Percentiles rank a stretch among this genome's conserved stretches.
These are phyloP conservation scores for Cylas formicarius DNA, from an alignment of 1,140 invertebrate genomes.

Conservation along the genomic window DNA sequence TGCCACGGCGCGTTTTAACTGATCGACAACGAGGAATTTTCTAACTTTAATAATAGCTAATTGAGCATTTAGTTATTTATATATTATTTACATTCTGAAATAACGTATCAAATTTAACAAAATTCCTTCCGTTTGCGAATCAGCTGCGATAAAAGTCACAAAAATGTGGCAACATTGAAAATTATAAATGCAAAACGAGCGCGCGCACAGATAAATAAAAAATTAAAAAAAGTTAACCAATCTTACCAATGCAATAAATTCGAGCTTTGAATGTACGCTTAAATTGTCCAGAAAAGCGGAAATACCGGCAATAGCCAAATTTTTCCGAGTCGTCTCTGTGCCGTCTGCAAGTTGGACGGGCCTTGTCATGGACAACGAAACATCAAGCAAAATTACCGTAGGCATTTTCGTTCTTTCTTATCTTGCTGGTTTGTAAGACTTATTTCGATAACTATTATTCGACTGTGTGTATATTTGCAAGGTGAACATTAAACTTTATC, in stretches of 20 bases:
- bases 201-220: neutral
- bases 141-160: no score
- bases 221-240: conserved; percentile 6
- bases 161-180: conserved; percentile 3
- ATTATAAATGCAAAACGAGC: no score
- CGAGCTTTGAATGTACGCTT: conserved; percentile 71
- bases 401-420: conserved; percentile 68
- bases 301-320: conserved; percentile 77
- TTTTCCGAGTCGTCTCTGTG: conserved; percentile 53
- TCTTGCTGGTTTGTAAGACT: no score
- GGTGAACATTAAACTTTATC: no score
- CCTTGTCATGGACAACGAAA: conserved; percentile 71
- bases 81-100: no score
- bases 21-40: no score
- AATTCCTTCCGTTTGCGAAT: no score
- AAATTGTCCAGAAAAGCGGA: conserved; percentile 80
- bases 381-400: conserved; percentile 71
- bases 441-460: conserved; percentile 1
- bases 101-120: no score
- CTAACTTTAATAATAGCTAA: no score
- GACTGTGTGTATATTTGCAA: conserved; percentile 5
- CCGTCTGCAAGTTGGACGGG: conserved; percentile 51
- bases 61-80: no score
- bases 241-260: conserved; percentile 81
- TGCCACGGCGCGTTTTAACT: no score